These are phyloP conservation scores for rat (Rattus norvegicus) DNA, from an alignment of 2,113 vertebrate genomes.

Conservation along the genomic window DNA sequence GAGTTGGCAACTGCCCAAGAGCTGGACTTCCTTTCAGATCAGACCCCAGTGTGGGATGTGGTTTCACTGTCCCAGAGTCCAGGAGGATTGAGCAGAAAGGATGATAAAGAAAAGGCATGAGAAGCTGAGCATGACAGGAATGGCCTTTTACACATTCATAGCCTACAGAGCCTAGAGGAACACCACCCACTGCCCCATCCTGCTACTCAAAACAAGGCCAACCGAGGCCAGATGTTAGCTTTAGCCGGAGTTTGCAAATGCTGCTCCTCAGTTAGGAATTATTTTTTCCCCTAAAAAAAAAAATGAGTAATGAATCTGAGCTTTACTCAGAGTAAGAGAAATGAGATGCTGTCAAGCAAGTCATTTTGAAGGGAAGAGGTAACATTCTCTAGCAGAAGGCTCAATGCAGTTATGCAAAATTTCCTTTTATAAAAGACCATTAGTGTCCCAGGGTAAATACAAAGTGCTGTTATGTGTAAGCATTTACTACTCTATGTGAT, in stretches of 20 bases:
- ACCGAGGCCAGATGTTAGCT: constrained; percentile 30
- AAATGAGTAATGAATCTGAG: constrained; percentile 6
- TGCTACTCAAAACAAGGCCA: constrained; percentile 36
- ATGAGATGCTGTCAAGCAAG: constrained; percentile 32
- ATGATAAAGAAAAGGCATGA: background rate
- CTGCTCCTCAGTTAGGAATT: background rate
- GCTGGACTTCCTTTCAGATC: constrained; percentile 9
- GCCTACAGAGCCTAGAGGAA: background rate
- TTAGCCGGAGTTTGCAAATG: constrained; percentile 50
- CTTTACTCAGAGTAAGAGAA: constrained; percentile 11
- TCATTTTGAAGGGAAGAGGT: constrained; percentile 7
- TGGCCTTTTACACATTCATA: background rate
- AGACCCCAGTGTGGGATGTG: background rate
- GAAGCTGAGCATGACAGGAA: background rate
- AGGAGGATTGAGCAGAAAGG: background rate
- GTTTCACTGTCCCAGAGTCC: constrained; percentile 18
- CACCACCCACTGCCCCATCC: background rate
- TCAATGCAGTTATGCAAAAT: background rate
- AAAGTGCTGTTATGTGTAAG: background rate
- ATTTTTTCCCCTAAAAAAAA: background rate
- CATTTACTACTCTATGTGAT: constrained; percentile 18
- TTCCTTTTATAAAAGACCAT: background rate
- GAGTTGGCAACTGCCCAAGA: constrained; percentile 8
- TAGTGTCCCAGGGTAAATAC: constrained; percentile 24
- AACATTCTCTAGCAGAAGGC: background rate